A percentile compares a stretch with the other conserved stretches of the same genome.
phyloP scores from a whole-genome alignment of 2,113 vertebrate genomes.

The Ramphastos sulfuratus region DNA sequence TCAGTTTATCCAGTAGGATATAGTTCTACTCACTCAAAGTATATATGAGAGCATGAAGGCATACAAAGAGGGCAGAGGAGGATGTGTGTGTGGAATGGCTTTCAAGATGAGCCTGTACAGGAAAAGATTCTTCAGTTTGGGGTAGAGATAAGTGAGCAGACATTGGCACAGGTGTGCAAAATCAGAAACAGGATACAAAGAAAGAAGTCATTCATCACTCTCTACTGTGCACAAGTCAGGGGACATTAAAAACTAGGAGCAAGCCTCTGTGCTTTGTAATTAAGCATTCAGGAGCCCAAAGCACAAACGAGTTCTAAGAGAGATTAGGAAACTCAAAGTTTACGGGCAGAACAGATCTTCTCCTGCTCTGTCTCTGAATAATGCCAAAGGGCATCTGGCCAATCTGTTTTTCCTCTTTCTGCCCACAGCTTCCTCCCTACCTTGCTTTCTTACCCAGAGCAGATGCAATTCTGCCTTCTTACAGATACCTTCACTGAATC shows the following conservation, averaged over 20 bases:
- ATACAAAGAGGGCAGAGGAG: neutral
- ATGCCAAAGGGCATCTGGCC: neutral
- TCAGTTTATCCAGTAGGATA: neutral
- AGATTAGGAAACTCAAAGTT: neutral
- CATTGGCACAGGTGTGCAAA: neutral
- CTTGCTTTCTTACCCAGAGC: neutral
- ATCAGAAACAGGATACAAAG: neutral
- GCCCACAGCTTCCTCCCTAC: neutral
- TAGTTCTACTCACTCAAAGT: neutral
- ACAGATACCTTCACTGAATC: too few species aligned
- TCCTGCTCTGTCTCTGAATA: neutral
- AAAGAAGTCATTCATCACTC: neutral
- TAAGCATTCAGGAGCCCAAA: neutral
- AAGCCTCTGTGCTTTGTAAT: neutral
- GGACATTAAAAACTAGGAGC: neutral
- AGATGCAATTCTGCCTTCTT: neutral
- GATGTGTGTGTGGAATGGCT: fast-evolving
- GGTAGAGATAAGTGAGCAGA: neutral
- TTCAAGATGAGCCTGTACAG: neutral
- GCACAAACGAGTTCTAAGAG: neutral
- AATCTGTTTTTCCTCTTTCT: neutral
- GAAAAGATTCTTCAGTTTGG: neutral
- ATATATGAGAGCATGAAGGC: neutral
- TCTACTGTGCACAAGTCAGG: neutral
- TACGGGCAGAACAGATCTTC: neutral